Evolutionary conservation across 2,888 invertebrate species (phyloP), one percentile per base, ranked within the genome.

Genomic region (Cotesia congregata): DNA sequence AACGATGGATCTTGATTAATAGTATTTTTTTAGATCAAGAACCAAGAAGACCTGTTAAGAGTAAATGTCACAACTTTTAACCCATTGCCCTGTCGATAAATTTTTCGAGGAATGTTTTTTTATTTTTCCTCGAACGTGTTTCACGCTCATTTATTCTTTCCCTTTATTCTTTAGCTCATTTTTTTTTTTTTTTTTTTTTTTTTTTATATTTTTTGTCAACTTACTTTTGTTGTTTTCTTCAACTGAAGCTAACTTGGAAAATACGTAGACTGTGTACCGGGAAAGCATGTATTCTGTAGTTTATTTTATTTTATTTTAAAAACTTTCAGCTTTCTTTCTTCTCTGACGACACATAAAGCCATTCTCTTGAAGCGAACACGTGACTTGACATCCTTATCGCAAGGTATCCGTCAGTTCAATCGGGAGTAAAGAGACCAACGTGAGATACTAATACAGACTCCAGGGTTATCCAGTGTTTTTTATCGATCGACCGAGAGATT

Each of bases 401-500:
- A 15, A 71, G 61, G 39, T 61, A 71, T 71, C 71, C 61, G 71
- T 71, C 71, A 61, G 61, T 71, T 39, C 62, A 71, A 61, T 71
- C 61, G 71, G 17, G 39, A 71, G 71, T 62, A 61, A 71, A 71
- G 71, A 71, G 71, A 71, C 71, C 61, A 62, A 61, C 71, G 15
- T 15, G 30, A 59, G 20, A 72, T 39, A 30, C 30, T 30, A 30
- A 30, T 30, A 64, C 62, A 64, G 64, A 65, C 64, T 62, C 64
- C 62, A 41, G 41, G 65, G 65, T 73, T 73, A 73, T 73, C 73
- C 73, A 73, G 38, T 65, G 65, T 73, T 6, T 50, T 60, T 73
- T 73, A 73, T 73, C 65, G 73, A 73, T 73, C 65, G 39, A 65
- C 73, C 73, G 59, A 17, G 50, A 59, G 41, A 41, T 72, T 73